Percentiles rank a stretch among this genome's conserved stretches.
phyloP scores from a whole-genome alignment of 53 echinoderm and acorn worm genomes.

The Luidia sarsii region DNA sequence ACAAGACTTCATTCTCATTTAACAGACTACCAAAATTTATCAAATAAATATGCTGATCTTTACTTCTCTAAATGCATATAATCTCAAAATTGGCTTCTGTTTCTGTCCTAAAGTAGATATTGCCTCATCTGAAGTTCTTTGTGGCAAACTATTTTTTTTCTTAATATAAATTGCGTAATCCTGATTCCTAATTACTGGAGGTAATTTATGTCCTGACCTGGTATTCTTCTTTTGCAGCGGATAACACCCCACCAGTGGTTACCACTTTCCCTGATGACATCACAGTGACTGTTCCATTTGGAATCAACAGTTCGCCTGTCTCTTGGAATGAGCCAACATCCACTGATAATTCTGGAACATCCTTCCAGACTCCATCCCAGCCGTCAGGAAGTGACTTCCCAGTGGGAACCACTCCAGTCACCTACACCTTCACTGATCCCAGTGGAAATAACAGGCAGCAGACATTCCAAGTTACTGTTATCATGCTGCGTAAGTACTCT shows the following conservation, averaged over 20 bases:
- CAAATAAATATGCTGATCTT: too few species aligned
- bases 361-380: constrained; percentile 20
- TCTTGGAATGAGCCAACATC: constrained; percentile 69
- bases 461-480: constrained; percentile 52
- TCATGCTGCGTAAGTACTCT: neutral
- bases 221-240: constrained; percentile 10
- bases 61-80: too few species aligned
- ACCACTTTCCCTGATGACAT: constrained; percentile 44
- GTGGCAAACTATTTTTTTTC: too few species aligned
- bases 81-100: too few species aligned
- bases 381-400: constrained; percentile 50
- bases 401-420: constrained; percentile 48
- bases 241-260: constrained; percentile 11
- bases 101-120: too few species aligned
- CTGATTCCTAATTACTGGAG: too few species aligned
- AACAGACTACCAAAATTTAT: too few species aligned
- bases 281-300: constrained; percentile 61
- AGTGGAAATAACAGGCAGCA: constrained; percentile 42
- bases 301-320: constrained; percentile 32
- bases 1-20: too few species aligned
- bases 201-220: neutral
- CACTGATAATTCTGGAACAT: constrained; percentile 47
- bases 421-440: constrained; percentile 62
- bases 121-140: too few species aligned
- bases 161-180: too few species aligned